phyloP scores from a whole-genome alignment of 2,888 invertebrate genomes.

The Synanthedon tipuliformis region DNA sequence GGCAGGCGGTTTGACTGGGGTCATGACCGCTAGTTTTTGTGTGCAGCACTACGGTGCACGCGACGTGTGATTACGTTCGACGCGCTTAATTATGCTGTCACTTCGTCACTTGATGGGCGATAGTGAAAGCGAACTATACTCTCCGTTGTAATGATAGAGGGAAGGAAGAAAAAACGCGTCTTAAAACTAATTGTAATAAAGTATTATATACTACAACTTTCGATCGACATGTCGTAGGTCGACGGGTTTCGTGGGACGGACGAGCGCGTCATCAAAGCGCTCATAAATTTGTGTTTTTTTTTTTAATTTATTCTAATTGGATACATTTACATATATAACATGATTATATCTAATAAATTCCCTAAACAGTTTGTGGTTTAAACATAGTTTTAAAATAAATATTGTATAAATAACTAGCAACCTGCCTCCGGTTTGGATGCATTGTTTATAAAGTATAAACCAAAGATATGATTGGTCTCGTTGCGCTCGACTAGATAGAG shows the following conservation, averaged over 20 bases:
- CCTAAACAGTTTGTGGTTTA: too few relatives aligned
- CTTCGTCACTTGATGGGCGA: conserved; percentile 58
- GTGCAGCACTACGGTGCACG: conserved; percentile 38
- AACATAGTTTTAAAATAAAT: too few relatives aligned
- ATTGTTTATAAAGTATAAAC: too few relatives aligned
- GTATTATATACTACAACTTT: too few relatives aligned
- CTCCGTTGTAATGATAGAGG: conserved; percentile 35
- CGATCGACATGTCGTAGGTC: neutral
- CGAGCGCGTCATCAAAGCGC: neutral
- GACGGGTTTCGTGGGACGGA: neutral
- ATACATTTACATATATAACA: too few relatives aligned
- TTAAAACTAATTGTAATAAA: neutral
- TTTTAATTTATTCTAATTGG: too few relatives aligned
- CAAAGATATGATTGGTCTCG: too few relatives aligned
- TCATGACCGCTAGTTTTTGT: conserved; percentile 60
- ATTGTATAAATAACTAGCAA: too few relatives aligned
- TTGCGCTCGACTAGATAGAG: too few relatives aligned
- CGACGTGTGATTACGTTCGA: conserved; percentile 59
- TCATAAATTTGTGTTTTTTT: neutral
- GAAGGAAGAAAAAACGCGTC: conserved; percentile 17
- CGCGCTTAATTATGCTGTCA: conserved; percentile 68
- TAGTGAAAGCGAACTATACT: conserved; percentile 60
- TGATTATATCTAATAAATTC: too few relatives aligned
- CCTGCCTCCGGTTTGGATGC: too few relatives aligned
- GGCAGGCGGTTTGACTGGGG: conserved; percentile 44